Base-by-base conservation (phyloP, 30 jellyfish, hydroid and myxozoan genomes). In the Aurelia aurita complex sp. Pacific region DNA sequence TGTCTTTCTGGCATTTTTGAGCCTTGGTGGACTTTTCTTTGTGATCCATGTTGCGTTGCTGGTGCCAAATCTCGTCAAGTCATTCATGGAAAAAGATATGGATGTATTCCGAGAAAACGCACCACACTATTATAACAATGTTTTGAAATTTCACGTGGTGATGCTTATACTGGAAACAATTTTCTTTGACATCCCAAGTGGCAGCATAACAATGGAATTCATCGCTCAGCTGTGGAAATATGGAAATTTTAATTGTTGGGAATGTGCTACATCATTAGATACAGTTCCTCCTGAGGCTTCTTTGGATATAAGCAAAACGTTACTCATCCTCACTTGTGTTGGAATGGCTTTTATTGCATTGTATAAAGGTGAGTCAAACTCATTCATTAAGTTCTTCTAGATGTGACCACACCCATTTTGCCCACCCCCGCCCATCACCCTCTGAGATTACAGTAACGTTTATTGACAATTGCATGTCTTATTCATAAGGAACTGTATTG, bases 311-410 rank as follows among this genome's bases (percentile, higher is more conserved):
- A 87, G 96, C 78, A 77, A 92, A 66, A 69, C 51, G 34, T 69
- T 92, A 40, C 77, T 92, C 6, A 81, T 87, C 0, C 77, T 92
- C 23, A 71, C 98, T 10, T 74, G 92, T 36, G 90, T 88, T 71
- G 98, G 98, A 14, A 59, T 92, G 69, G 94, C 98, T 2, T 92
- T 92, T 50, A 92, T 92, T 38, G 96, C 98, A 8, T 66, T 92
- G 29, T 92, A 92, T 76, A 92, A 92, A 92, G 98, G 98, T 85
- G 74, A 15, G 90, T 38, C 10, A 9, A 0, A 5, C 6, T 0
- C 11, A 6, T 43, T 43, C 54, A 43, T 43, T 4, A 43, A 43
- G 4, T 5, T 43, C 54, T 43, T 43, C 54, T 6, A 43, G 11
- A 43, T 43, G 54, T 4, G 54, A 43, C 54, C 10, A 43, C 54